A percentile compares a stretch with the other conserved stretches of the same genome.
phyloP scores from a whole-genome alignment of 2,113 vertebrate species.

The Triplophysa siluroides region DNA sequence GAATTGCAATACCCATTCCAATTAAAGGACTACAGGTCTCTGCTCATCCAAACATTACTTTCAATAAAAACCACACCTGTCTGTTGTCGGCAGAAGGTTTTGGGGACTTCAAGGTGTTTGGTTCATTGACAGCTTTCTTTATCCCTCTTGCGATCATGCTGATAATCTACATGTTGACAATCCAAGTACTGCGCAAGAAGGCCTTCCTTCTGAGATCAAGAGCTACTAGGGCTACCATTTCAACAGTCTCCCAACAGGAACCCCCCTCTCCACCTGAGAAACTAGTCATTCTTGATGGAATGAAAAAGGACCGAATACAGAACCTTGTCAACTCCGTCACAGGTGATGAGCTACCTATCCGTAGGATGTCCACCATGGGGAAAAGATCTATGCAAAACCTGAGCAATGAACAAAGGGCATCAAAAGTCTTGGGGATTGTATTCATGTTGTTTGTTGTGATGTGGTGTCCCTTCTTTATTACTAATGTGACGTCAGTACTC shows the following conservation, averaged over 20 bases:
- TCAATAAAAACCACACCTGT: conserved; percentile 84
- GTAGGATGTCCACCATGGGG: conserved; percentile 82
- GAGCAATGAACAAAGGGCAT: conserved; percentile 93
- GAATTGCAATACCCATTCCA: conserved; percentile 93
- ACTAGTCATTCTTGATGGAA: conserved; percentile 74
- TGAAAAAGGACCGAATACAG: conserved; percentile 68
- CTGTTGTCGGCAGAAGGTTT: conserved; percentile 82
- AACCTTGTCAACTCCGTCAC: conserved; percentile 43
- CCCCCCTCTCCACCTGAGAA: conserved; percentile 76
- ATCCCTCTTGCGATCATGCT: conserved; percentile 94
- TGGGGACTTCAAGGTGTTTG: conserved; percentile 88
- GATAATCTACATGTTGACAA: conserved; percentile 92
- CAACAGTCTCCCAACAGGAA: conserved; percentile 85
- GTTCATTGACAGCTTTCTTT: conserved; percentile 92
- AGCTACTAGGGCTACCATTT: conserved; percentile 77
- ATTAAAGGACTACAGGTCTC: conserved; percentile 84
- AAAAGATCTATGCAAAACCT: conserved; percentile 93
- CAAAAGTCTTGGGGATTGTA: conserved; percentile 95
- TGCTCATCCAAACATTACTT: conserved; percentile 70
- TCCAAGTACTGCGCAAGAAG: conserved; percentile 87
- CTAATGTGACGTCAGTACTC: conserved; percentile 89
- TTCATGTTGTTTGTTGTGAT: conserved; percentile 95
- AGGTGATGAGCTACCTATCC: conserved; percentile 68
- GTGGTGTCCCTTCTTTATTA: conserved; percentile 99
- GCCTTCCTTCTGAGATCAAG: conserved; percentile 85